Conservation (phyloP, 53 echinoderm and acorn worm genomes). For the Arbacia lixula region DNA sequence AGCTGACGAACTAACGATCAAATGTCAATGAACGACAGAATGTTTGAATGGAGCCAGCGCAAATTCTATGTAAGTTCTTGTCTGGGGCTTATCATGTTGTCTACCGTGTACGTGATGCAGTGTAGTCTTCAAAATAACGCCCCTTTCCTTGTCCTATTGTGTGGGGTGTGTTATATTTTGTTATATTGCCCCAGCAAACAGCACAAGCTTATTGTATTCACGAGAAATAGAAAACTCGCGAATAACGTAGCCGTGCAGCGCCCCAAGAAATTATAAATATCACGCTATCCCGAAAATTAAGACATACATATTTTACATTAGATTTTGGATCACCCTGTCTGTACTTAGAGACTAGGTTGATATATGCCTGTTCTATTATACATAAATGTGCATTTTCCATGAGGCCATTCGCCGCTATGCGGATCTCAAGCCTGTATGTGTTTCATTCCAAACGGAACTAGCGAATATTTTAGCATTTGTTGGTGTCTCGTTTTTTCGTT, state of each 20-base stretch:
- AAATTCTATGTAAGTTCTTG: conserved; percentile 18
- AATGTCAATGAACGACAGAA: background rate
- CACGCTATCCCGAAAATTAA: no score
- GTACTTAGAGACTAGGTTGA: background rate
- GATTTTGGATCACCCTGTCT: background rate
- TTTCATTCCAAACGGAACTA: conserved; percentile 14
- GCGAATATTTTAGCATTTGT: conserved; percentile 20
- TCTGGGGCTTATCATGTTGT: conserved; percentile 28
- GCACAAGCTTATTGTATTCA: no score
- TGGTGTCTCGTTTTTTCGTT: background rate
- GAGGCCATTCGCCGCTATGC: conserved; percentile 1
- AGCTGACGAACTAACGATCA: background rate
- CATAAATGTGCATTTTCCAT: conserved; percentile 41
- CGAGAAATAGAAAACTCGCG: background rate
- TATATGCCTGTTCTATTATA: conserved; percentile 36
- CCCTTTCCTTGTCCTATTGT: no score
- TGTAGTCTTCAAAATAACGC: conserved; percentile 12
- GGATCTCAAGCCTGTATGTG: background rate
- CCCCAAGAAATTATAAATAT: no score
- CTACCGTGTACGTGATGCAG: conserved; percentile 17
- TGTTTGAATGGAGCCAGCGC: conserved; percentile 9
- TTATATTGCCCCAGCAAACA: no score
- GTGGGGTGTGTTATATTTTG: no score
- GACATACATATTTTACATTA: no score
- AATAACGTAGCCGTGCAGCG: no score